Base-by-base conservation (phyloP, 2,888 invertebrate genomes). In the Rhogogaster chlorosoma region DNA sequence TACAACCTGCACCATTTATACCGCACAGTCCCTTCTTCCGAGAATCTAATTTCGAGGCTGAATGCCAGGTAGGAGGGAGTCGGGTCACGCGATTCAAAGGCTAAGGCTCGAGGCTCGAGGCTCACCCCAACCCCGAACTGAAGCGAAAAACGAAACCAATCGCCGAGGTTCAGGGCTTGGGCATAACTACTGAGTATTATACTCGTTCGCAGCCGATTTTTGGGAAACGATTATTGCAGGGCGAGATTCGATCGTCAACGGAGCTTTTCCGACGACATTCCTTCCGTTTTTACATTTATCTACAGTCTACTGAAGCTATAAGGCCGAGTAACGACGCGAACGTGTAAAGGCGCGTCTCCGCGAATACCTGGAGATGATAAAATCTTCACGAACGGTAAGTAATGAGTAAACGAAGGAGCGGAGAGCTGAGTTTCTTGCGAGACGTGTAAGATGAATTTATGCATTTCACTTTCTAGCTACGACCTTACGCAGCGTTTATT, bases 401-500 rank as follows among this genome's bases (percentile, higher is more conserved):
- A 61, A 61, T 61, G 26, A 61, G 26, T 61, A 61, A 61, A 61
- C 61, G 61, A 61, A 61, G 61, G 61, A 67, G 67, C 29, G 73
- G 42, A 73, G 38, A 73, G 22, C 26, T 42, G 38, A 73, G 22
- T 42, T 42, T 38, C 22, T 73, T 73, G 73, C 73, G 15, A 73
- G 26, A 73, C 42, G 53, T 53, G 42, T 38, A 38, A 73, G 77
- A 77, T 77, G 49, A 53, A 77, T 77, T 77, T 53, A 53, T 77
- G 45, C 29, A 77, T 77, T 77, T 77, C 77, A 53, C 77, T 77
- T 77, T 77, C 77, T 53, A 53, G 49, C 53, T 77, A 26, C 77
- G 49, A 77, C 38, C 42, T 42, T 71, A 38, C 71, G 71, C 42
- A 42, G 38, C 32, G 18, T 64, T 22, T 26, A 61, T 26, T 29